Conservation (phyloP, 1,140 invertebrate genomes). For the Pollicipes pollicipes region DNA sequence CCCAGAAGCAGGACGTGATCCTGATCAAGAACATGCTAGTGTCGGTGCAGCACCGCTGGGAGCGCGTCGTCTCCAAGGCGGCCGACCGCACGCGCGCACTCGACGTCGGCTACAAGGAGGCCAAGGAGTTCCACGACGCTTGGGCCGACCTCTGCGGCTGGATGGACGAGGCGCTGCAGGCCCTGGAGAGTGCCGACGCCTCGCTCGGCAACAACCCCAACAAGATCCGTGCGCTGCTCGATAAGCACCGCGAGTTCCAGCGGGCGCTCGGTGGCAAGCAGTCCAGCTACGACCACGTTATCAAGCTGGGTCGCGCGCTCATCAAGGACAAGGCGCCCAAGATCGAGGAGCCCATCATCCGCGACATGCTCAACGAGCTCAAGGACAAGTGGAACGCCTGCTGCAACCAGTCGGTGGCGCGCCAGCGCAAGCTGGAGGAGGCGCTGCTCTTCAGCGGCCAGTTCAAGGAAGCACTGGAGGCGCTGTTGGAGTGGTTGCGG, state of each 20-base stretch:
- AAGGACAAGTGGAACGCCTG: conserved; percentile 89
- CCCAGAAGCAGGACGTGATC: conserved; percentile 97
- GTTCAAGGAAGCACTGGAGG: conserved; percentile 87
- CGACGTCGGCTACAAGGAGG: conserved; percentile 93
- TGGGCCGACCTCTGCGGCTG: conserved; percentile 58
- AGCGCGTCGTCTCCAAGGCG: conserved; percentile 87
- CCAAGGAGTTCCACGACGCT: conserved; percentile 80
- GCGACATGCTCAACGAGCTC: conserved; percentile 68
- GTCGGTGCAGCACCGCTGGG: conserved; percentile 93
- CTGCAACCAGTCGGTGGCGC: conserved; percentile 84
- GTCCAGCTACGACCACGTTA: conserved; percentile 69
- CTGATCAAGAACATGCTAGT: conserved; percentile 94
- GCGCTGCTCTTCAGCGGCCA: conserved; percentile 84
- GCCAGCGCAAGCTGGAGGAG: conserved; percentile 82
- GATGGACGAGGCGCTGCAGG: conserved; percentile 69
- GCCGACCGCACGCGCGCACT: conserved; percentile 80
- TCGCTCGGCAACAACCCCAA: conserved; percentile 67
- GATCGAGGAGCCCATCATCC: conserved; percentile 59
- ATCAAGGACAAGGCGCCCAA: conserved; percentile 81
- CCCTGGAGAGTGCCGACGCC: conserved; percentile 50
- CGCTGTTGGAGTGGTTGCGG: conserved; percentile 84
- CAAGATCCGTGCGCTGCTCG: conserved; percentile 69
- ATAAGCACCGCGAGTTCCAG: conserved; percentile 89
- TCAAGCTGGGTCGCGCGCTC: conserved; percentile 72
- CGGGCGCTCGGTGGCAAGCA: conserved; percentile 76